Evolutionary conservation across 2,888 invertebrate genomes (phyloP).

Genomic region (Xestia sexstrigata): DNA sequence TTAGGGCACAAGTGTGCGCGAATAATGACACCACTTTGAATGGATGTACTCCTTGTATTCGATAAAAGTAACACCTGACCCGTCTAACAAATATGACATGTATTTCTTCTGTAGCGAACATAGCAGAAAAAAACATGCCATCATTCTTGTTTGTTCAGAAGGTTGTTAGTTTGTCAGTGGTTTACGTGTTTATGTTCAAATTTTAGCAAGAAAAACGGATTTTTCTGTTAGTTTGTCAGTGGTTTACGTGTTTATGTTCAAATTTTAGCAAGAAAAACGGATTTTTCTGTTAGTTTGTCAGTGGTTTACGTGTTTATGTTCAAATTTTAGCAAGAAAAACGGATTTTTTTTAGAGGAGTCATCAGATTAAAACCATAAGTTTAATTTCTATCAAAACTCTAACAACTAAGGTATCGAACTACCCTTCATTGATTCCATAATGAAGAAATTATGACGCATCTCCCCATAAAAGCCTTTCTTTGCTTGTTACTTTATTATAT

Average conservation of each 20-base stretch:
- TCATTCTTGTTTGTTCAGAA: neutral
- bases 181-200: neutral
- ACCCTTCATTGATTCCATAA: neutral
- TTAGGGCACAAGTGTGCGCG: neutral
- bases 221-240: neutral
- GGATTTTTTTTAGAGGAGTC: neutral
- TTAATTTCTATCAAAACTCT: neutral
- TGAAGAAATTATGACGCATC: neutral
- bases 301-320: neutral
- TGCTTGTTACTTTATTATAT: too few relatives aligned
- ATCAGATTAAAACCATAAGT: neutral
- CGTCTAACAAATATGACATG: neutral
- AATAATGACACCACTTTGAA: conserved; percentile 27
- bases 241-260: neutral
- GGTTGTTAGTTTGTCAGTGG: neutral
- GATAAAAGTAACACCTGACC: conserved; percentile 30
- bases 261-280: too few relatives aligned
- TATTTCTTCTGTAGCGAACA: neutral
- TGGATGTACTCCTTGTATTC: neutral
- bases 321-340: neutral
- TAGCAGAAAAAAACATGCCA: neutral
- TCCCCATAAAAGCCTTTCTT: neutral
- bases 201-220: too few relatives aligned
- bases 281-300: too few relatives aligned
- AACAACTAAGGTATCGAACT: neutral